Conservation (phyloP, 2,888 invertebrate genomes). For the Leptinotarsa rubiginosa region DNA sequence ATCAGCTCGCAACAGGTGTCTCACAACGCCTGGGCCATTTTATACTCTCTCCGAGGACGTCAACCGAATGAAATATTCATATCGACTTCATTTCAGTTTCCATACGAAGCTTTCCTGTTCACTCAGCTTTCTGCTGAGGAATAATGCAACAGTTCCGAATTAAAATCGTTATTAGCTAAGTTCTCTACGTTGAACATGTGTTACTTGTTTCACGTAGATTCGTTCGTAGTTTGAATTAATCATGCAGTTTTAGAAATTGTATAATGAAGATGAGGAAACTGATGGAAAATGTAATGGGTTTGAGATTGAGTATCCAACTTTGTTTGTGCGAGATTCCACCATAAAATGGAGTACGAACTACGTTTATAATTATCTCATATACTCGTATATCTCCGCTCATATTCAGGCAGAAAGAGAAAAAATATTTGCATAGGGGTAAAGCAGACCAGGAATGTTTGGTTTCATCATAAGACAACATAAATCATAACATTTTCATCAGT, state of each 20-base stretch:
- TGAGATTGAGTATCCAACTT: neutral
- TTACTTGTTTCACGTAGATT: neutral
- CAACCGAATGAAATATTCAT: slow-evolving; percentile 14
- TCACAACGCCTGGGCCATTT: neutral
- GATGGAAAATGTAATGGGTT: neutral
- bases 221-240: slow-evolving; percentile 12
- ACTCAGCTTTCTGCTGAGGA: neutral
- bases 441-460: too few species aligned
- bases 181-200: slow-evolving; percentile 2
- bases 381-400: too few species aligned
- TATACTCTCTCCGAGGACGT: slow-evolving; percentile 5
- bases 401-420: too few species aligned
- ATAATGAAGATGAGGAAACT: neutral
- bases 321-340: too few species aligned
- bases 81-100: slow-evolving; percentile 13
- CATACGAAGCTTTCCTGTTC: slow-evolving; percentile 7
- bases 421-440: too few species aligned
- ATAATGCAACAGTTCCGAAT: slow-evolving; percentile 16
- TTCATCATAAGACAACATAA: too few species aligned
- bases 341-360: too few species aligned
- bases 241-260: neutral
- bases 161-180: neutral
- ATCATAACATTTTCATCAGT: too few species aligned
- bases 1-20: slow-evolving; percentile 5
- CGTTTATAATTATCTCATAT: too few species aligned